These are phyloP conservation scores for Benthosema pterotum DNA, from an alignment of 2,797 vertebrate species.

Conservation along the genomic window DNA sequence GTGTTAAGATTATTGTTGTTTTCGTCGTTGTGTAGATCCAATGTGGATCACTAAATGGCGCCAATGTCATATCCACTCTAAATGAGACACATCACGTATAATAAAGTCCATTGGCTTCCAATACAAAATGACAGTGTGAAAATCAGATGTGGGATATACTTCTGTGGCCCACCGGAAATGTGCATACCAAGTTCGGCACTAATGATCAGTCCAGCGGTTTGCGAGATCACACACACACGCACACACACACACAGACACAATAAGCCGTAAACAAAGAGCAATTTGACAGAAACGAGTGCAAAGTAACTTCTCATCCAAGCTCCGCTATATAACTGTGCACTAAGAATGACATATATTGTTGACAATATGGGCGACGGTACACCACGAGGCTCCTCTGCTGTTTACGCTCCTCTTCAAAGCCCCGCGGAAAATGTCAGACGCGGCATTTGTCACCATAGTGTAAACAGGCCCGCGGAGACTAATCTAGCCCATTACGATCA, in stretches of 20 bases:
- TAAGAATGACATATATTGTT: slow-evolving; percentile 5
- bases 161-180: too few species aligned
- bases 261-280: neutral
- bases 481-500: slow-evolving; percentile 31
- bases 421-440: neutral
- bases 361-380: neutral
- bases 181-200: too few species aligned
- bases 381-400: neutral
- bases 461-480: slow-evolving; percentile 25
- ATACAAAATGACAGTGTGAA: too few species aligned
- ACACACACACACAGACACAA: neutral
- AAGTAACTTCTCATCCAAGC: slow-evolving; percentile 11
- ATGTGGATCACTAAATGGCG: too few species aligned
- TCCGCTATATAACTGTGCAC: too few species aligned
- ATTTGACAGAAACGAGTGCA: slow-evolving; percentile 5
- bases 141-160: too few species aligned
- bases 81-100: too few species aligned
- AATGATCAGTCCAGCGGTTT: too few species aligned
- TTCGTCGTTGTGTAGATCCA: too few species aligned
- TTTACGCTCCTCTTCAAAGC: neutral
- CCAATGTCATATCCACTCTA: too few species aligned
- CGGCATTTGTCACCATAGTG: neutral
- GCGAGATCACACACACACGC: neutral
- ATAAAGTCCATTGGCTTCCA: too few species aligned
- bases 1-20: too few species aligned